Percentiles rank a stretch among this genome's conserved stretches.
Conservation (phyloP, 64 coral and sea anemone species). For the Dendrophyllia cribrosa region DNA sequence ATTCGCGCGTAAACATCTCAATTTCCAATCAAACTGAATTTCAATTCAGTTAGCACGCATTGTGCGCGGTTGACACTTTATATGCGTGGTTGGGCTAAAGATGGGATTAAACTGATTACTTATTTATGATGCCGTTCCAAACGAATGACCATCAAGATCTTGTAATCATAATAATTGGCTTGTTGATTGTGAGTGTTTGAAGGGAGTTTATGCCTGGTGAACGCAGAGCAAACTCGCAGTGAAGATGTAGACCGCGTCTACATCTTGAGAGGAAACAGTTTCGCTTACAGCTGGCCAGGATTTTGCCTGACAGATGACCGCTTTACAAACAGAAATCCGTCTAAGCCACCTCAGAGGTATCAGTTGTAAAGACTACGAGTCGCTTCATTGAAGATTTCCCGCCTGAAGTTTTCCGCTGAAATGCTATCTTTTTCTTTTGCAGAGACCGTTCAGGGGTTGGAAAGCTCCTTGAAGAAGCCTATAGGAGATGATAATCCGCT, state of each 20-base stretch:
- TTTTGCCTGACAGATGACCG: not conserved
- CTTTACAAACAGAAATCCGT: slow-evolving; percentile 44
- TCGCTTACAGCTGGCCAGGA: not conserved
- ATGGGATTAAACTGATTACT: slow-evolving; percentile 41
- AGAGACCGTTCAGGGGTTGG: slow-evolving; percentile 47
- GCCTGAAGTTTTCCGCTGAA: not conserved
- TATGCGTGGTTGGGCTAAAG: slow-evolving; percentile 17
- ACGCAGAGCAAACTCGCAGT: not conserved
- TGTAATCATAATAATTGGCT: slow-evolving; percentile 32
- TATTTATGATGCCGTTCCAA: slow-evolving; percentile 53
- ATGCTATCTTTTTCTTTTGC: not conserved
- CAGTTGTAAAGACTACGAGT: not conserved
- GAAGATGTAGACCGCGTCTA: not conserved
- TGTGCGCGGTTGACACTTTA: slow-evolving; percentile 14
- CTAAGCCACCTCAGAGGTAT: slow-evolving; percentile 53
- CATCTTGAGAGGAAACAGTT: not conserved
- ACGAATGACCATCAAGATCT: slow-evolving; percentile 24
- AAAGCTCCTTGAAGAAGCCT: slow-evolving; percentile 69
- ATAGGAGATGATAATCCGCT: slow-evolving; percentile 63
- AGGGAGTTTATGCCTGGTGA: not conserved
- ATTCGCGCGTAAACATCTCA: not conserved
- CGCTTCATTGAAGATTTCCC: slow-evolving; percentile 61
- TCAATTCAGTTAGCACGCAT: not conserved
- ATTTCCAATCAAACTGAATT: slow-evolving; percentile 3
- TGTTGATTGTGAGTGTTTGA: not conserved